phyloP scores from a whole-genome alignment of 1,140 invertebrate species.

The Penaeus indicus region DNA sequence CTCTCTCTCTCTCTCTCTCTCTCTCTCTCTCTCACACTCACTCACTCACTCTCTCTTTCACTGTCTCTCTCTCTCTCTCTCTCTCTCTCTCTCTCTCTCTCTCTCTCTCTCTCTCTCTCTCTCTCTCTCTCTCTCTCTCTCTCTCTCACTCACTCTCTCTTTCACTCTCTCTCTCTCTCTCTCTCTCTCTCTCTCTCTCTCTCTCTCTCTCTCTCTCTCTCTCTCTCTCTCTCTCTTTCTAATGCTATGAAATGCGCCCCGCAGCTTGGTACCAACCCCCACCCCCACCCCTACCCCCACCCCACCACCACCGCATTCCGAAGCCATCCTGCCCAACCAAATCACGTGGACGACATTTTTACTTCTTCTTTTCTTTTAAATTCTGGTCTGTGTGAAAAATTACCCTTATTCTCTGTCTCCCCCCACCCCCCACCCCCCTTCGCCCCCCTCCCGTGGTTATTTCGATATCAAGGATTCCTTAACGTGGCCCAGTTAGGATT shows the following conservation, averaged over 20 bases:
- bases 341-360: no score
- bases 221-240: neutral
- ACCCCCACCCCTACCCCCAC: no score
- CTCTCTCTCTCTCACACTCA: neutral
- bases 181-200: neutral
- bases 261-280: no score
- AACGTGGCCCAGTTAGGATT: no score
- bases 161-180: neutral
- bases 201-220: neutral
- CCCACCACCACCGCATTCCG: no score
- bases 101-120: neutral
- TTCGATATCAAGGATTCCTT: no score
- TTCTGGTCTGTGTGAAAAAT: neutral
- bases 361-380: neutral
- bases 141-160: neutral
- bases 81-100: slow-evolving; percentile 7
- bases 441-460: neutral
- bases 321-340: no score
- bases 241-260: no score
- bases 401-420: neutral
- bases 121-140: slow-evolving; percentile 6
- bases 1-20: slow-evolving; percentile 9
- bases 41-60: neutral
- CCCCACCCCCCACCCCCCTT: neutral
- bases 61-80: neutral